Evolutionary conservation across 2,888 invertebrate genomes (phyloP).

Genomic region (Priocnemis perturbator): DNA sequence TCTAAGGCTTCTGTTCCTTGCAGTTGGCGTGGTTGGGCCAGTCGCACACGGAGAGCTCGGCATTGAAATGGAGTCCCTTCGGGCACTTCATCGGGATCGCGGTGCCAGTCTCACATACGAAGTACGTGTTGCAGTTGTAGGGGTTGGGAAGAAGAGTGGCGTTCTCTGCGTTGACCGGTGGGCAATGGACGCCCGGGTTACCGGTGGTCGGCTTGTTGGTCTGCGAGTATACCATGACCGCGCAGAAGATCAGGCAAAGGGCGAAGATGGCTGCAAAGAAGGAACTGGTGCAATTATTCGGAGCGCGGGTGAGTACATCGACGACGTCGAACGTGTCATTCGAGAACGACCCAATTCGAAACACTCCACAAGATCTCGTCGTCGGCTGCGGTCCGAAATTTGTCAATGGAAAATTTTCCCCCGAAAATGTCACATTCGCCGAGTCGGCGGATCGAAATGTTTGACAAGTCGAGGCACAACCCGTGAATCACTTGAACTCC

Average conservation of each 20-base stretch:
- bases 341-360: no score
- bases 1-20: neutral
- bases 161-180: slow-evolving; percentile 39
- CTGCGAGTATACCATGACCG: slow-evolving; percentile 25
- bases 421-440: no score
- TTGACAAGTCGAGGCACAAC: no score
- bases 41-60: slow-evolving; percentile 56
- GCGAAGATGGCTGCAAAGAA: slow-evolving; percentile 34
- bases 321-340: no score
- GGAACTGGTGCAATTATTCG: neutral
- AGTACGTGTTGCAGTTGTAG: slow-evolving; percentile 55
- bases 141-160: slow-evolving; percentile 57
- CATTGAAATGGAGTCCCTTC: slow-evolving; percentile 58
- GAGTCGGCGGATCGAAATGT: no score
- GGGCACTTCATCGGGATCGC: slow-evolving; percentile 58
- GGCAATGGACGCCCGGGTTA: slow-evolving; percentile 30
- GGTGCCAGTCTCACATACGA: slow-evolving; percentile 50
- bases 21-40: slow-evolving; percentile 59
- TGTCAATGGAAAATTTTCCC: no score
- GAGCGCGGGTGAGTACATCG: neutral
- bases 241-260: slow-evolving; percentile 37
- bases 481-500: neutral
- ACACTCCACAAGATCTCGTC: no score
- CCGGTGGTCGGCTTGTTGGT: slow-evolving; percentile 7
- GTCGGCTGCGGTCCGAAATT: no score